These are phyloP conservation scores for Orthosia gracilis DNA, from an alignment of 2,888 invertebrate species.

Conservation along the genomic window DNA sequence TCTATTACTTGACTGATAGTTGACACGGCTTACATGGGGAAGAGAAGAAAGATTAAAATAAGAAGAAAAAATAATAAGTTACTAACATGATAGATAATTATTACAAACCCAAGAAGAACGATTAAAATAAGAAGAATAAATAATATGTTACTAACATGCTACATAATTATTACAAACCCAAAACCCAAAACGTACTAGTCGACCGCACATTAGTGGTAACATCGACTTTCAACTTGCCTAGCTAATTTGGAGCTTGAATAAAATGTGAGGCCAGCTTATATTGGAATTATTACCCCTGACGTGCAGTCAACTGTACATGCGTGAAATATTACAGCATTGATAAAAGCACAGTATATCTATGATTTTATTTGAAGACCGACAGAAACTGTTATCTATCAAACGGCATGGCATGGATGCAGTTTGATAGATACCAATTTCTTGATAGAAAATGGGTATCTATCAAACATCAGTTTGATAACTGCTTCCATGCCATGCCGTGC, in stretches of 20 bases:
- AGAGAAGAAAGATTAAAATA: slow-evolving; percentile 36
- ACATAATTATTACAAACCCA: background rate
- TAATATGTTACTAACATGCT: background rate
- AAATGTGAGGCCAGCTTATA: background rate
- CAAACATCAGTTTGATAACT: too few relatives aligned
- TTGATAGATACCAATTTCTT: too few relatives aligned
- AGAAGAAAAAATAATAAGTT: slow-evolving; percentile 18
- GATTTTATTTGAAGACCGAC: background rate
- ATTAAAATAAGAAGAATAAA: slow-evolving; percentile 33
- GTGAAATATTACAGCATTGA: background rate
- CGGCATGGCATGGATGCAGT: too few relatives aligned
- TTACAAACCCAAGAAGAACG: slow-evolving; percentile 1
- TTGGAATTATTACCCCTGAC: background rate
- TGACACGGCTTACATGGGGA: slow-evolving; percentile 40
- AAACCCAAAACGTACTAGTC: background rate
- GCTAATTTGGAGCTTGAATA: background rate
- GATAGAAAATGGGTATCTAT: too few relatives aligned
- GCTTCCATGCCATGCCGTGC: too few relatives aligned
- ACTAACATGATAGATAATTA: background rate
- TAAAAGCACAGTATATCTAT: background rate
- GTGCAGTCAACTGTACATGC: background rate
- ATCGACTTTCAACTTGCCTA: background rate
- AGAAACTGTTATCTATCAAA: background rate
- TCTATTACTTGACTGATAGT: slow-evolving; percentile 44
- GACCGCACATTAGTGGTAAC: background rate